Conservation (phyloP, 1,140 invertebrate genomes). For the Drosophila repletoides region DNA sequence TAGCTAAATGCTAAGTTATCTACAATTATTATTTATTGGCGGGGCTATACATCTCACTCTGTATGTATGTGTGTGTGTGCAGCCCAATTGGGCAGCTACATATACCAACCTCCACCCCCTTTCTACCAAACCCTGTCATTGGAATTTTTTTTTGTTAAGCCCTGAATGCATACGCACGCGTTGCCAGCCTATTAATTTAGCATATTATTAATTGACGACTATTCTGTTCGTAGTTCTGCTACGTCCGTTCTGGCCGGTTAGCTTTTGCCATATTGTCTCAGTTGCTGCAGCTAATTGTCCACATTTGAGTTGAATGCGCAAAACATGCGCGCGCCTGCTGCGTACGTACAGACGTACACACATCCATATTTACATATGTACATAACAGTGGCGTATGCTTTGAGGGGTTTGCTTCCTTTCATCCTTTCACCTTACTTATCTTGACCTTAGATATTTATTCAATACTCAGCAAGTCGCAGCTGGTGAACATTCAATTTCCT, state of each 20-base stretch:
- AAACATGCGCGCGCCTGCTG: slow-evolving; percentile 25
- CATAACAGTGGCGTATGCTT: too few relatives aligned
- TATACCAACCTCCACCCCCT: too few relatives aligned
- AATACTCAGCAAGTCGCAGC: too few relatives aligned
- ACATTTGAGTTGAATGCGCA: slow-evolving; percentile 12
- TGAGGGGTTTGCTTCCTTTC: too few relatives aligned
- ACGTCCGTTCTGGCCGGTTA: slow-evolving; percentile 1
- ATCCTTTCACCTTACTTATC: too few relatives aligned
- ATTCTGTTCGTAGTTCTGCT: background rate
- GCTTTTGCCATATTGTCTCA: slow-evolving; percentile 38
- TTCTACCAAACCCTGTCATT: background rate
- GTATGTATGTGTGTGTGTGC: slow-evolving; percentile 22
- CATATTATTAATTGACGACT: slow-evolving; percentile 39
- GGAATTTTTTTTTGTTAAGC: slow-evolving; percentile 36
- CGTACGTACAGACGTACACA: slow-evolving; percentile 8
- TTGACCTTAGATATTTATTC: too few relatives aligned
- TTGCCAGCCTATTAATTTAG: slow-evolving; percentile 38
- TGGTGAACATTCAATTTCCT: too few relatives aligned
- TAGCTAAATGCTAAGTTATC: slow-evolving; percentile 75
- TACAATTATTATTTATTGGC: slow-evolving; percentile 72
- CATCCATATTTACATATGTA: background rate
- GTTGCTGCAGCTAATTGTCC: slow-evolving; percentile 30
- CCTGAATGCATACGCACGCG: slow-evolving; percentile 38
- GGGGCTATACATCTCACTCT: slow-evolving; percentile 32
- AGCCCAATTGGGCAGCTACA: slow-evolving; percentile 32